Base-by-base conservation (phyloP, 92 coral and sea anemone genomes). In the Epizoanthus ramosus region DNA sequence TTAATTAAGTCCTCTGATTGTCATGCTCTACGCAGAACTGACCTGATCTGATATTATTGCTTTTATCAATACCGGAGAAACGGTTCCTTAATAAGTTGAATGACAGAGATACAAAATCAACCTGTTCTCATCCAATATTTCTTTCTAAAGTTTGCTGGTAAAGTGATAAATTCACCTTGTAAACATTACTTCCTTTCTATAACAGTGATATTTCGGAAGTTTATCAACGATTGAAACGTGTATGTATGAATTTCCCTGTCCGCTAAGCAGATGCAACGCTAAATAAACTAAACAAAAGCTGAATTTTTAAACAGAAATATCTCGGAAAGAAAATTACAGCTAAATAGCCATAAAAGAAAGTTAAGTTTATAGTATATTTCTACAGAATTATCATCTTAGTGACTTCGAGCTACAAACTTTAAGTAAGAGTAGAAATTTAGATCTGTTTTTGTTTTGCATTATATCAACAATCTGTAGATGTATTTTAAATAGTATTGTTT, bases 381-480 rank as follows among this genome's bases (percentile, higher is more conserved):
- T 22, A 31, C 35, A 18, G 19, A 50, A 59, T 77, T 61, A 61
- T 45, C 59, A 61, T 45, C 59, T 14, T 35, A 37, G 25, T 60
- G 28, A 21, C 81, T 61, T 37, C 57, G 41, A 22, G 70, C 71
- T 77, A 22, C 71, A 60, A 76, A 45, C 79, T 41, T 24, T 50
- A 47, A 47, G 4, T 61, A 75, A 17, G 80, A 75, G 58, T 37
- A 21, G 13, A 28, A 59, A 39, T 56, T 21, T 69, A 15, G 71
- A 16, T 47, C 70, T 50, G 28, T 41, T 75, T 18, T 59, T 77
- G 57, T 61, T 63, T 61, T 18, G 50, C 18, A 12, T 60, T 52
- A 61, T 41, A 37, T 77, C 82, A 61, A 43, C 82, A 77, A 16
- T 60, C 82, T 77, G 82, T 77, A 77, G 71, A 77, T 21, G 82